phyloP scores from a whole-genome alignment of 2,797 vertebrate genomes.

The Gouania willdenowi region DNA sequence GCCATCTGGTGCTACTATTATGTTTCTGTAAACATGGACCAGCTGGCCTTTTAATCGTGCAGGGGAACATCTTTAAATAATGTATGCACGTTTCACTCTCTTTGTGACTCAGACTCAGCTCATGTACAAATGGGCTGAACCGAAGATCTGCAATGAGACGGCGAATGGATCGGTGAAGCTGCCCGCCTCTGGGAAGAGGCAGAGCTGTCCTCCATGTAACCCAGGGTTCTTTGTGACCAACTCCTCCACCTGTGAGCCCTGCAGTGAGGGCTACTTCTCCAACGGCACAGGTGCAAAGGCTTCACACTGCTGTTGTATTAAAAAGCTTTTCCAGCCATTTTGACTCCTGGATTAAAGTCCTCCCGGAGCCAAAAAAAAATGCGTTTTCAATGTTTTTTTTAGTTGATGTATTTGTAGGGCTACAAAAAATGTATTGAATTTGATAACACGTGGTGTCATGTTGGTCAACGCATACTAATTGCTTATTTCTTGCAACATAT shows the following conservation, averaged over 20 bases:
- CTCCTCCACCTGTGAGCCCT: conserved; percentile 83
- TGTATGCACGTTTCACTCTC: conserved; percentile 7
- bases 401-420: no score
- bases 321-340: no score
- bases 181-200: conserved; percentile 82
- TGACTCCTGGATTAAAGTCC: no score
- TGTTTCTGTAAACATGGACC: conserved; percentile 28
- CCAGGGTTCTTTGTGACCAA: conserved; percentile 87
- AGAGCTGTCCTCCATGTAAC: conserved; percentile 88
- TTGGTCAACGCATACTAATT: no score
- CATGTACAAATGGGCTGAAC: conserved; percentile 95
- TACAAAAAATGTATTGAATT: no score
- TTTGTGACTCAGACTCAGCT: conserved; percentile 82
- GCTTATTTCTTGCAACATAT: no score
- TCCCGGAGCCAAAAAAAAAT: no score
- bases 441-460: no score
- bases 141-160: conserved; percentile 87
- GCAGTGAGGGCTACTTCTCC: conserved; percentile 80
- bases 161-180: conserved; percentile 71
- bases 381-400: no score
- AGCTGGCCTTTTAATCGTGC: conserved; percentile 9
- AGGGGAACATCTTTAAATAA: conserved; percentile 4
- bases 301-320: no score
- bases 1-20: conserved; percentile 23
- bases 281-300: conserved; percentile 83